Base-by-base conservation (phyloP, 2,113 vertebrate genomes). In the Lepus timidus region DNA sequence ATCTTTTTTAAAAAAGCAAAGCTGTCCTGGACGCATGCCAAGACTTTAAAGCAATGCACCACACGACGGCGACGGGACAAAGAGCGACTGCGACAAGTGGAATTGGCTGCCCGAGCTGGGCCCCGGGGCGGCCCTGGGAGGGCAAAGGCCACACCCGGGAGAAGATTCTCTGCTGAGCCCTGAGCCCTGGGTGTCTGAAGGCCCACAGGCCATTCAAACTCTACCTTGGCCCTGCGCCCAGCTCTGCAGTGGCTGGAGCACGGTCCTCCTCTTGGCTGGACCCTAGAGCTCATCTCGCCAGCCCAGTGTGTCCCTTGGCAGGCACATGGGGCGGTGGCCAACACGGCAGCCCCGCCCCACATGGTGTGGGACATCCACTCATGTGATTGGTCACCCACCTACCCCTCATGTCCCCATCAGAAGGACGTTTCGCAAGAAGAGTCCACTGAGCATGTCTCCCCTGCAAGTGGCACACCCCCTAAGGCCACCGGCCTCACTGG, bases 11-110 rank as follows among this genome's bases (percentile, higher is more conserved):
- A 44, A 44, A 44, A 44, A 44, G 94, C 87, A 58, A 74, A 87
- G 91, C 83, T 68, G 67, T 44, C 64, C 91, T 97, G 94, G 75
- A 96, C 94, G 93, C 52, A 3, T 91, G 79, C 80, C 5, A 8
- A 93, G 93, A 25, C 93, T 58, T 22, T 93, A 51, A 83, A 52
- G 90, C 36, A 62, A 70, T 70, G 83, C 0, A 31, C 85, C 0
- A 1, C 22, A 0, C 20, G 1, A 39, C 0, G 0, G 65, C 1
- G 1, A 36, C 93, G 79, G 85, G 76, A 31, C 91, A 31, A 19
- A 0, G 4, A 75, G 52, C 19, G 51, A 7, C 92, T 88, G 81
- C 1, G 0, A 52, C 44, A 9, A 93, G 67, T 79, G 95, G 65
- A 68, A 39, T 62, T 70, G 76, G 95, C 68, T n/a, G 39, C 61